These are phyloP conservation scores for Araneus ventricosus DNA, from an alignment of 1,140 invertebrate genomes.

Conservation along the genomic window DNA sequence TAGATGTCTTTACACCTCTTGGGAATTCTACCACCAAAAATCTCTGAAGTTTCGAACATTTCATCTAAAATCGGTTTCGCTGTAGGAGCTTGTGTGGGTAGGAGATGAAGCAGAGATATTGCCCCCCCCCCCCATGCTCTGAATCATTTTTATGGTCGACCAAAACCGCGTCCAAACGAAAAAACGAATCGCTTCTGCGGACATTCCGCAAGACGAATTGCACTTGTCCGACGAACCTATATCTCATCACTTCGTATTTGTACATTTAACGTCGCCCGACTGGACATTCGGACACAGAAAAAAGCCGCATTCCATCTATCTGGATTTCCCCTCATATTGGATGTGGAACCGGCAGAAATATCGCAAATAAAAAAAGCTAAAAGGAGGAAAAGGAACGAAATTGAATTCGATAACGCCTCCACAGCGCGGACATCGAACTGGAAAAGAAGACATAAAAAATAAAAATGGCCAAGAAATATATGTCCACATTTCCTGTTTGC, in stretches of 20 bases:
- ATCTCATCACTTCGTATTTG: background rate
- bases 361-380: background rate
- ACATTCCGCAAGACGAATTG: no score
- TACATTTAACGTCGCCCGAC: slow-evolving; percentile 45
- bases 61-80: background rate
- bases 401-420: slow-evolving; percentile 71
- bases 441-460: slow-evolving; percentile 13
- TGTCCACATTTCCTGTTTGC: slow-evolving; percentile 73
- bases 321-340: background rate
- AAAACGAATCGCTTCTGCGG: no score
- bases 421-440: slow-evolving; percentile 40
- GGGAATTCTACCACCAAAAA: background rate
- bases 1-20: no score
- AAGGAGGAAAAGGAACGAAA: slow-evolving; percentile 38
- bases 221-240: no score
- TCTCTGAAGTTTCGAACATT: background rate
- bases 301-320: slow-evolving; percentile 63
- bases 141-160: background rate
- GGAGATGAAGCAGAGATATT: background rate
- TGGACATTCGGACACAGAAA: slow-evolving; percentile 36
- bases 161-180: background rate
- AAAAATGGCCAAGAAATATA: slow-evolving; percentile 66
- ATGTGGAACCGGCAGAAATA: background rate
- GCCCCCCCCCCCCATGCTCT: background rate
- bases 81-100: no score